phyloP scores from a whole-genome alignment of 2,888 invertebrate species.

The Emesis russula region DNA sequence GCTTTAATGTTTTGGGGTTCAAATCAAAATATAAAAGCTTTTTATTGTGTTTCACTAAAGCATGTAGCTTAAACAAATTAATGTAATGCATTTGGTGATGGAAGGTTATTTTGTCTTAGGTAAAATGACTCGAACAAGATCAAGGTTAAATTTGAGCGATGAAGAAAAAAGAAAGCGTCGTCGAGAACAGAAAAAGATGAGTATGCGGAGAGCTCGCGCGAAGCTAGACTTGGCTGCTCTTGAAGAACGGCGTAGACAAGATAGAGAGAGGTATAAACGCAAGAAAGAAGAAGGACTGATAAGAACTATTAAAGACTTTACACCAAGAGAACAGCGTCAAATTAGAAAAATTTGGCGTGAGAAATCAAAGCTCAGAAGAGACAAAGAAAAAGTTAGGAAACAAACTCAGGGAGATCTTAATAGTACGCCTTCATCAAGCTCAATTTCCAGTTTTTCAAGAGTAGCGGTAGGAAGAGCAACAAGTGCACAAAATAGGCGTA shows the following conservation, averaged over 20 bases:
- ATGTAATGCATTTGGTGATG: too few relatives aligned
- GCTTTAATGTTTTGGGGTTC: too few relatives aligned
- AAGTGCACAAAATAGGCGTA: not conserved
- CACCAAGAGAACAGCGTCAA: constrained; percentile 72
- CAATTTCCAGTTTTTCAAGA: not conserved
- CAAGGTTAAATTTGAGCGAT: not conserved
- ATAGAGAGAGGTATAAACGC: constrained; percentile 72
- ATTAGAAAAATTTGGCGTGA: constrained; percentile 10
- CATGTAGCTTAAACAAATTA: too few relatives aligned
- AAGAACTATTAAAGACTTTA: constrained; percentile 76
- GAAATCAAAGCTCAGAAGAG: constrained; percentile 76
- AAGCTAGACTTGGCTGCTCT: constrained; percentile 27
- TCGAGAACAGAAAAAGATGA: constrained; percentile 35
- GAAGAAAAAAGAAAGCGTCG: not conserved
- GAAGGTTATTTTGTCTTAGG: too few relatives aligned
- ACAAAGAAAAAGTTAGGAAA: constrained; percentile 21
- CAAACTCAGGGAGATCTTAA: not conserved
- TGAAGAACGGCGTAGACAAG: constrained; percentile 39
- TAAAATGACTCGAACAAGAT: not conserved
- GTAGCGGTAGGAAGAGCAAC: not conserved
- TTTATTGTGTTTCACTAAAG: too few relatives aligned
- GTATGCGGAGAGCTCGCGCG: constrained; percentile 27
- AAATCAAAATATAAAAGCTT: too few relatives aligned
- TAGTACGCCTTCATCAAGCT: not conserved
- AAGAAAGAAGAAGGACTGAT: constrained; percentile 66